phyloP scores from a whole-genome alignment of 2,113 vertebrate genomes.

The Aphyosemion australe region DNA sequence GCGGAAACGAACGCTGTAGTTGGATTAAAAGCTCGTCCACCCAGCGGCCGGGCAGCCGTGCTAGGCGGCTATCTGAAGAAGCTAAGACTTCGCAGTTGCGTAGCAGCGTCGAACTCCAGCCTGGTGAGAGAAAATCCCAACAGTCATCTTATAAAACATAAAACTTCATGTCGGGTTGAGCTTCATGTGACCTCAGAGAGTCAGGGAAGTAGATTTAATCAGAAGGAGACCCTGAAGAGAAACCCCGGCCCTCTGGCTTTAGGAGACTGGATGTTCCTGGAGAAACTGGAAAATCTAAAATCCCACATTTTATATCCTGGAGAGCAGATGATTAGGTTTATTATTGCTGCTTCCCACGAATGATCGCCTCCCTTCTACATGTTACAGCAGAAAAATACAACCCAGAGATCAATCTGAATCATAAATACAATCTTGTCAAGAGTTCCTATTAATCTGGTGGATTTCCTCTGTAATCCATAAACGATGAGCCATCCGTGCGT shows the following conservation, averaged over 20 bases:
- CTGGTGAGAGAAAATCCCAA: background rate
- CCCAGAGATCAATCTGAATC: too few relatives aligned
- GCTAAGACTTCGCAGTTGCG: conserved; percentile 61
- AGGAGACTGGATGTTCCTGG: background rate
- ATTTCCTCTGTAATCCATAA: too few relatives aligned
- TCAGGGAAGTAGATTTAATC: background rate
- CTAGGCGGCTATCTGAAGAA: conserved; percentile 54
- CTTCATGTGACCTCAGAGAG: background rate
- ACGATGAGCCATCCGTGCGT: too few relatives aligned
- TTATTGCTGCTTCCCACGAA: background rate
- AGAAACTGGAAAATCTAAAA: conserved; percentile 2
- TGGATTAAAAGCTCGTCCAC: conserved; percentile 10
- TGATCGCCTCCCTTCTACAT: too few relatives aligned
- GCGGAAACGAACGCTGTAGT: too few relatives aligned
- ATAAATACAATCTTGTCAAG: too few relatives aligned
- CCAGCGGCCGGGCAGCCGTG: conserved; percentile 21
- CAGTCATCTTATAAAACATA: background rate
- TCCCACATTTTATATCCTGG: background rate
- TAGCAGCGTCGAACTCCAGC: conserved; percentile 37
- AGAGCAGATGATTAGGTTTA: background rate
- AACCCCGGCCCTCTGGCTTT: background rate
- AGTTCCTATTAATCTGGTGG: too few relatives aligned
- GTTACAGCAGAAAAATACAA: too few relatives aligned
- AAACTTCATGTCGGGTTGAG: too few relatives aligned
- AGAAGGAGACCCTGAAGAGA: fast-evolving